Conservation (phyloP, 2,797 vertebrate species). For the Pseudocheirus occidentalis region DNA sequence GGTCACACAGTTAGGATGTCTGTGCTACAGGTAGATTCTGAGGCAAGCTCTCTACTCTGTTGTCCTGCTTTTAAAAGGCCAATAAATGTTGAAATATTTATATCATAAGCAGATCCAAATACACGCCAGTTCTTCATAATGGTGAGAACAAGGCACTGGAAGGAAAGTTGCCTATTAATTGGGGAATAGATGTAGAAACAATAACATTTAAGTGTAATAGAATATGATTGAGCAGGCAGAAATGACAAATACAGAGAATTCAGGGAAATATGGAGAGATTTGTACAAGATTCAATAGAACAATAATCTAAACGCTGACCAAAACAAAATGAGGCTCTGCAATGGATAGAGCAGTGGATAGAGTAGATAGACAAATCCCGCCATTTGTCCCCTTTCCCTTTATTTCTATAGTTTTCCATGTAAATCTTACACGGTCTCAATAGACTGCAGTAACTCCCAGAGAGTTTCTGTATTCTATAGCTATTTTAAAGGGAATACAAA, state of each 20-base stretch:
- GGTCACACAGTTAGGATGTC: background rate
- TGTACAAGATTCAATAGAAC: background rate
- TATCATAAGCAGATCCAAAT: background rate
- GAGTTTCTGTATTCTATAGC: background rate
- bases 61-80: background rate
- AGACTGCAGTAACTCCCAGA: background rate
- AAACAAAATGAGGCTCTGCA: background rate
- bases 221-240: background rate
- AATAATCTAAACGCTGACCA: background rate
- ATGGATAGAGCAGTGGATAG: background rate
- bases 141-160: background rate
- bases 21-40: slow-evolving; percentile 1
- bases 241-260: background rate
- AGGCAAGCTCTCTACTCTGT: background rate
- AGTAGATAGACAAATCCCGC: too few species aligned
- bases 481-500: background rate
- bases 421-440: background rate
- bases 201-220: background rate
- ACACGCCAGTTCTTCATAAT: background rate
- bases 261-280: background rate
- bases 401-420: background rate
- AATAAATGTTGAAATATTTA: background rate
- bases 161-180: background rate
- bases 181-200: background rate
- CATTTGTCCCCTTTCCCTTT: background rate